Evolutionary conservation across 2,113 vertebrate species (phyloP).

Genomic region (Dasypus novemcinctus): DNA sequence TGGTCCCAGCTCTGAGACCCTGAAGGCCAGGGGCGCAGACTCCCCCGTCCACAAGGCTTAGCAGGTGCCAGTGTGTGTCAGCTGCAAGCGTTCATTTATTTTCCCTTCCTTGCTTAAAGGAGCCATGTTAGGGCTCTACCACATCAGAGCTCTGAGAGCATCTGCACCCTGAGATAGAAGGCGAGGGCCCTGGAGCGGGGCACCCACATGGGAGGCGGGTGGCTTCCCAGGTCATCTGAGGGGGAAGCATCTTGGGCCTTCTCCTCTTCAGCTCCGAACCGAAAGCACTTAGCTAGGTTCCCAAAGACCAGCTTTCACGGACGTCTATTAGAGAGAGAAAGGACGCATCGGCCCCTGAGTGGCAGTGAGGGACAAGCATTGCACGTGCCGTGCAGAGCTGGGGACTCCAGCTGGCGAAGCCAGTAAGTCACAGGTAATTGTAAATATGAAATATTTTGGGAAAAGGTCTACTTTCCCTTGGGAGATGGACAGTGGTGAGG

Average conservation of each 20-base stretch:
- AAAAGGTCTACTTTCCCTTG: slow-evolving; percentile 13
- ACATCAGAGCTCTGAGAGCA: neutral
- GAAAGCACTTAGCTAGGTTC: neutral
- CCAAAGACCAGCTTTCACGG: neutral
- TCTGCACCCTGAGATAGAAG: neutral
- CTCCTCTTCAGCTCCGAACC: neutral
- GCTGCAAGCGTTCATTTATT: neutral
- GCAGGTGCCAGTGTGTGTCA: neutral
- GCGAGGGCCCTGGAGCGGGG: neutral
- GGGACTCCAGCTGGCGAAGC: neutral
- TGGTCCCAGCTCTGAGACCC: neutral
- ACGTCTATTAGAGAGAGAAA: neutral
- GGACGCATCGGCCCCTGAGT: neutral
- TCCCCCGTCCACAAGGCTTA: neutral
- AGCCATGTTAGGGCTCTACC: neutral
- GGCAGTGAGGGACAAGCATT: neutral
- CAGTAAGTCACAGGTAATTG: neutral
- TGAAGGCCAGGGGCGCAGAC: neutral
- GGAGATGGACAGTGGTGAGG: neutral
- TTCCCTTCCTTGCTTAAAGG: neutral
- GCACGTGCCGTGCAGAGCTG: neutral
- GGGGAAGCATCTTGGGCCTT: neutral
- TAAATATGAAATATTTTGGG: neutral
- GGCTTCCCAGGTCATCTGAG: neutral
- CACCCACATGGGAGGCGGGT: neutral